Conservation (phyloP, 2,888 invertebrate genomes). For the Zaprionus bogoriensis region DNA sequence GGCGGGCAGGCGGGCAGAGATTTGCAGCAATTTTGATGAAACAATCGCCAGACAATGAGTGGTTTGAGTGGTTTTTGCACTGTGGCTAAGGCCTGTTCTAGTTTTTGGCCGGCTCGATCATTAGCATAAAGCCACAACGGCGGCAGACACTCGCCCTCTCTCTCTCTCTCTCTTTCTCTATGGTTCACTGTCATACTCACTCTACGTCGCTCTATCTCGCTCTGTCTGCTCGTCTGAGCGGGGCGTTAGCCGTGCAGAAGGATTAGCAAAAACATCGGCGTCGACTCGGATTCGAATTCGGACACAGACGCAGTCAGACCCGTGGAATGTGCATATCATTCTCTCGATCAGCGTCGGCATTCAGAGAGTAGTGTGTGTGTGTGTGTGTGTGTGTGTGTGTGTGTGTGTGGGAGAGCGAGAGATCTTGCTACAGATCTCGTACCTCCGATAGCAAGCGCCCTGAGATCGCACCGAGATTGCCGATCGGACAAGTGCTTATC, state of each 20-base stretch:
- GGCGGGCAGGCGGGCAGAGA: slow-evolving; percentile 44
- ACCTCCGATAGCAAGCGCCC: slow-evolving; percentile 24
- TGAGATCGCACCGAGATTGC: slow-evolving; percentile 60
- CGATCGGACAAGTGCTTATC: slow-evolving; percentile 74
- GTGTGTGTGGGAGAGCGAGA: slow-evolving; percentile 19
- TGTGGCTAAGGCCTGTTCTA: slow-evolving; percentile 51
- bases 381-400: background rate
- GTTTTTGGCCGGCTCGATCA: slow-evolving; percentile 71
- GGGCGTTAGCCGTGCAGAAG: slow-evolving; percentile 68
- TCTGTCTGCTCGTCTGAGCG: slow-evolving; percentile 38
- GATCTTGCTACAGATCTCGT: slow-evolving; percentile 35
- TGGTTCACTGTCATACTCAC: too few species aligned
- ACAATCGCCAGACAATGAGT: slow-evolving; percentile 71
- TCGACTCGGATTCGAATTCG: slow-evolving; percentile 9
- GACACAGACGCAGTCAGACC: slow-evolving; percentile 10
- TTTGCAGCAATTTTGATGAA: slow-evolving; percentile 61
- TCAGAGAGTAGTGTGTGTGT: background rate
- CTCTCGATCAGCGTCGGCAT: slow-evolving; percentile 53
- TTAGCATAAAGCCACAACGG: slow-evolving; percentile 78
- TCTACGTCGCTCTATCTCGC: background rate
- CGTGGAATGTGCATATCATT: slow-evolving; percentile 73
- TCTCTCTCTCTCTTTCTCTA: background rate
- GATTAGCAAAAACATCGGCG: slow-evolving; percentile 49
- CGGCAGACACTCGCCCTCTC: slow-evolving; percentile 55
- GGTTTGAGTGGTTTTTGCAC: slow-evolving; percentile 68